phyloP scores from a whole-genome alignment of 1,140 invertebrate species.

The Platorchestia sp. region DNA sequence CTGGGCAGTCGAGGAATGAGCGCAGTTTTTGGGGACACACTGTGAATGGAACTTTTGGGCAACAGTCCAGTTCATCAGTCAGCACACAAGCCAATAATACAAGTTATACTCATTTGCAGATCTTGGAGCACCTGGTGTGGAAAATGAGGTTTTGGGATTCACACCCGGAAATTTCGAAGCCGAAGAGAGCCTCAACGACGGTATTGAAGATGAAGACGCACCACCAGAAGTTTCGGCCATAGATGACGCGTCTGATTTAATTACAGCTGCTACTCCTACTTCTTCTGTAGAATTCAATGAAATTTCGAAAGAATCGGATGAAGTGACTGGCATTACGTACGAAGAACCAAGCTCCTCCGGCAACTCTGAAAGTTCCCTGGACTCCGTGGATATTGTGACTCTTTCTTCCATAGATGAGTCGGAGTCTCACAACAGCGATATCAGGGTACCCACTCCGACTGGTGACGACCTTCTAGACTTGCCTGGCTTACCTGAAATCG shows the following conservation, averaged over 20 bases:
- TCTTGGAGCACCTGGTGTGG: not conserved
- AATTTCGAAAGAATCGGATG: not conserved
- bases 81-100: not conserved
- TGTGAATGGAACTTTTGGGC: too few species aligned
- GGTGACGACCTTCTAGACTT: not conserved
- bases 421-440: not conserved
- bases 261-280: not conserved
- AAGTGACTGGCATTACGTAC: not conserved
- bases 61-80: too few species aligned
- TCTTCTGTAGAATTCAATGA: not conserved
- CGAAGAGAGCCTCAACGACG: not conserved
- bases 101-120: not conserved
- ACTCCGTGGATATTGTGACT: not conserved
- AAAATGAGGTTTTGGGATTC: not conserved
- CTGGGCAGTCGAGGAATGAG: too few species aligned
- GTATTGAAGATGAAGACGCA: not conserved
- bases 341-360: not conserved
- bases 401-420: not conserved
- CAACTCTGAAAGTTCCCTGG: not conserved
- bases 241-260: not conserved
- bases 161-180: too few species aligned
- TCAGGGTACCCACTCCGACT: not conserved
- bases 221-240: not conserved
- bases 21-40: too few species aligned
- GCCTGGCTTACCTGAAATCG: constrained; percentile 1